Conservation (phyloP, 2,113 vertebrate genomes). For the Anguilla japonica region DNA sequence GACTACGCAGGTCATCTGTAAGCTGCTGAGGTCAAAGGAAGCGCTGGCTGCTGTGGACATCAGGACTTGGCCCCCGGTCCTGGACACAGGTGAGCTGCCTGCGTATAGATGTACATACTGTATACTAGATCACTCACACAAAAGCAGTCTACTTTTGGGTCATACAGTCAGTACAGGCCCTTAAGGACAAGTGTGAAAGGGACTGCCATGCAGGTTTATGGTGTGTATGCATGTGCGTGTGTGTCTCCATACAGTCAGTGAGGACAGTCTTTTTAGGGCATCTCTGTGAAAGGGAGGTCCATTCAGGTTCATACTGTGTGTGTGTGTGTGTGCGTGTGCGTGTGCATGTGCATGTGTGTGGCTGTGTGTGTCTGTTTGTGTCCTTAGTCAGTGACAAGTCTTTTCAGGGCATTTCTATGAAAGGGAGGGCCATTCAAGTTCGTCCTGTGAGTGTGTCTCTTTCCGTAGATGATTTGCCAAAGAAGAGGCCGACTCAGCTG, state of each 20-base stretch:
- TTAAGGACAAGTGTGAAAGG: no score
- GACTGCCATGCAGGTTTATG: neutral
- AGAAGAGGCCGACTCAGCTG: conserved; percentile 94
- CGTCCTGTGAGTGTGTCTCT: conserved; percentile 15
- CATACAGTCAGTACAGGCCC: no score
- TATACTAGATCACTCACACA: neutral
- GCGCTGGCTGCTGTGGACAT: conserved; percentile 90
- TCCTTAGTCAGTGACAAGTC: no score
- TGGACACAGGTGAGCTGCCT: conserved; percentile 84
- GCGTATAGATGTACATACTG: neutral
- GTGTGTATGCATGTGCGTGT: neutral
- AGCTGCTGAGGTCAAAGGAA: conserved; percentile 92
- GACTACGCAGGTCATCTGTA: conserved; percentile 94
- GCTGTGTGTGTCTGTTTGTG: no score
- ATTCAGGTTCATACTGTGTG: no score
- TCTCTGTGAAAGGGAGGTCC: no score
- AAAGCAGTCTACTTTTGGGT: neutral
- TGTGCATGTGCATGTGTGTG: no score
- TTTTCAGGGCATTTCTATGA: no score
- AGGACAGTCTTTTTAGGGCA: no score
- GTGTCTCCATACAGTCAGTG: neutral
- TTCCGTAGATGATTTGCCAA: conserved; percentile 90
- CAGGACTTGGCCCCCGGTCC: conserved; percentile 93
- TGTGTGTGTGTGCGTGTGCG: no score
- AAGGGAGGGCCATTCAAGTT: neutral